Percentiles rank a stretch among this genome's conserved stretches.
Conservation (phyloP, 2,113 vertebrate species). For the Cariama cristata region DNA sequence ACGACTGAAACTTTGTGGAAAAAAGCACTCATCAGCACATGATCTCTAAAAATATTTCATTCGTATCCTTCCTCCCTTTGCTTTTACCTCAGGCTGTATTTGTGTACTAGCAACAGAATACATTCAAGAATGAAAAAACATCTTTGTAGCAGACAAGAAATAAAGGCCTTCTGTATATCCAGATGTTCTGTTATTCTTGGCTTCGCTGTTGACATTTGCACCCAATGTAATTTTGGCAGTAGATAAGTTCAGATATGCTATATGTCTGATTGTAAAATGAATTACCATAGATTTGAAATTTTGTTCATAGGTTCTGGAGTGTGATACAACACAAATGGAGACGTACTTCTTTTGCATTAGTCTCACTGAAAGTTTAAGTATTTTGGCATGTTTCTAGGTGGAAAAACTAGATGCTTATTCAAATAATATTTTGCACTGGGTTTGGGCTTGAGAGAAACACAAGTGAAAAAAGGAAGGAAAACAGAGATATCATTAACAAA, state of each 20-base stretch:
- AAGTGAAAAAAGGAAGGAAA: not conserved
- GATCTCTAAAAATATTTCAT: not conserved
- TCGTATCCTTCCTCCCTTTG: not conserved
- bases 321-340: not conserved
- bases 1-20: not conserved
- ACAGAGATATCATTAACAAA: not conserved
- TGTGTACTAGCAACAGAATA: not conserved
- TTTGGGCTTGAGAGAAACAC: not conserved
- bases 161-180: not conserved
- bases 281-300: not conserved
- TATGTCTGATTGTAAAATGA: not conserved
- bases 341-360: not conserved
- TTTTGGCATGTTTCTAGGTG: not conserved
- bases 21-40: not conserved
- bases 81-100: not conserved
- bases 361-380: not conserved
- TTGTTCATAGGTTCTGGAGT: not conserved
- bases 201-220: not conserved
- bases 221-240: not conserved
- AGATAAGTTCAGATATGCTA: not conserved
- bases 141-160: not conserved
- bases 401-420: not conserved
- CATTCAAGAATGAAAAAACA: not conserved
- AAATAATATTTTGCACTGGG: not conserved
- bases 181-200: not conserved